phyloP scores from a whole-genome alignment of 1,140 invertebrate species.

The Hyphantria cunea region DNA sequence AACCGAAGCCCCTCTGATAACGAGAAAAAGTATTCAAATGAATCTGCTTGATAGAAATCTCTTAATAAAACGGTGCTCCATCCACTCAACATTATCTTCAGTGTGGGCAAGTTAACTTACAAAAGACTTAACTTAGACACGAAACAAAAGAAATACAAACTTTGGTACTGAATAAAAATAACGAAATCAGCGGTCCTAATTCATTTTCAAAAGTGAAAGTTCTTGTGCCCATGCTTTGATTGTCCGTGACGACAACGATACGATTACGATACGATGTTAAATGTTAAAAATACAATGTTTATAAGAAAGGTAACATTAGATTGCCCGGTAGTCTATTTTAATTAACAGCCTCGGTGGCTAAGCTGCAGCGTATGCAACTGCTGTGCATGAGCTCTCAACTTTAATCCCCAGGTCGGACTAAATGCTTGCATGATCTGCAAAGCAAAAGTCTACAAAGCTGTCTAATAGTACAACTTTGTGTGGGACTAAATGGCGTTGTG shows the following conservation, averaged over 20 bases:
- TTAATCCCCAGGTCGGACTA: too few relatives aligned
- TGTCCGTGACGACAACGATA: slow-evolving; percentile 35
- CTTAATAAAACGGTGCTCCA: slow-evolving; percentile 50
- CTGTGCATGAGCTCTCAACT: too few relatives aligned
- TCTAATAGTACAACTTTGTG: too few relatives aligned
- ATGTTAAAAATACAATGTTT: too few relatives aligned
- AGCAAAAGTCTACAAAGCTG: too few relatives aligned
- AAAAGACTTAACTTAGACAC: slow-evolving; percentile 46
- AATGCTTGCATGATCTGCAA: too few relatives aligned
- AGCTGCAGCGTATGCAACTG: too few relatives aligned
- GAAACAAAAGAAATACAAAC: slow-evolving; percentile 71
- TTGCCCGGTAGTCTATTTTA: too few relatives aligned
- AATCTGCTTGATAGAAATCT: slow-evolving; percentile 71
- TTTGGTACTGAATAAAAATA: slow-evolving; percentile 72
- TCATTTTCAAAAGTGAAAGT: slow-evolving; percentile 60
- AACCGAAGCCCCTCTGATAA: slow-evolving; percentile 40
- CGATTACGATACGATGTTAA: slow-evolving; percentile 31
- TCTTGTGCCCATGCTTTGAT: neutral
- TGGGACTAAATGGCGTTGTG: too few relatives aligned
- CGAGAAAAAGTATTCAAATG: slow-evolving; percentile 66
- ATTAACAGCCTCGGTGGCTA: too few relatives aligned
- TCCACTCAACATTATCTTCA: slow-evolving; percentile 60
- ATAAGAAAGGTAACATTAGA: too few relatives aligned
- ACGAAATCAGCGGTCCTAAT: slow-evolving; percentile 60
- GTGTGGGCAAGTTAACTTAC: slow-evolving; percentile 8